Percentiles rank a stretch among this genome's conserved stretches.
These are phyloP conservation scores for Callyntrura guangdongensis DNA, from an alignment of 2,888 invertebrate genomes.

Conservation along the genomic window DNA sequence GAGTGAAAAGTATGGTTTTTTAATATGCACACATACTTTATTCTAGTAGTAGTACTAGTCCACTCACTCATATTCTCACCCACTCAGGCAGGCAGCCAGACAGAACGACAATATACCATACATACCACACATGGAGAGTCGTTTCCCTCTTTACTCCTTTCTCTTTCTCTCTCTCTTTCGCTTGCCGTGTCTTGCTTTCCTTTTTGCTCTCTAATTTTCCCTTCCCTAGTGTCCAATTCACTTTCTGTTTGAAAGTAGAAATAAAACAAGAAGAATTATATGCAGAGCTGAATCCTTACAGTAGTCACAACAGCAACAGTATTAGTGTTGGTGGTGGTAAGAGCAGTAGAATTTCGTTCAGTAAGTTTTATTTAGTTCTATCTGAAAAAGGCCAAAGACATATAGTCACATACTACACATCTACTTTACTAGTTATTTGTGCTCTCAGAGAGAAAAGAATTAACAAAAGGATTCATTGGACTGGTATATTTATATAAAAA, in stretches of 20 bases:
- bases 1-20: slow-evolving; percentile 37
- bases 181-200: slow-evolving; percentile 28
- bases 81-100: neutral
- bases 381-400: slow-evolving; percentile 30
- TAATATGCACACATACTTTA: slow-evolving; percentile 36
- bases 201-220: slow-evolving; percentile 74
- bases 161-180: slow-evolving; percentile 31
- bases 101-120: neutral
- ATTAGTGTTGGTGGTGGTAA: neutral
- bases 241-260: slow-evolving; percentile 69
- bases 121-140: slow-evolving; percentile 62
- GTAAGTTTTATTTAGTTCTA: slow-evolving; percentile 1
- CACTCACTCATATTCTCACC: slow-evolving; percentile 32
- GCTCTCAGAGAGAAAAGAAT: slow-evolving; percentile 32
- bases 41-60: neutral
- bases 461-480: slow-evolving; percentile 67
- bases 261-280: slow-evolving; percentile 38
- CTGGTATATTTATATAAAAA: slow-evolving; percentile 39
- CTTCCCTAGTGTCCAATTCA: slow-evolving; percentile 77
- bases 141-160: slow-evolving; percentile 48
- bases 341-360: neutral
- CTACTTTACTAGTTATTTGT: slow-evolving; percentile 26
- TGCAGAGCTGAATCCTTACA: neutral
- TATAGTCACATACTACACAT: neutral
- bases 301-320: neutral